Evolutionary conservation across 2,797 vertebrate species (phyloP), one percentile per base, ranked within the genome.

Genomic region (Orientallactaga sibirica): DNA sequence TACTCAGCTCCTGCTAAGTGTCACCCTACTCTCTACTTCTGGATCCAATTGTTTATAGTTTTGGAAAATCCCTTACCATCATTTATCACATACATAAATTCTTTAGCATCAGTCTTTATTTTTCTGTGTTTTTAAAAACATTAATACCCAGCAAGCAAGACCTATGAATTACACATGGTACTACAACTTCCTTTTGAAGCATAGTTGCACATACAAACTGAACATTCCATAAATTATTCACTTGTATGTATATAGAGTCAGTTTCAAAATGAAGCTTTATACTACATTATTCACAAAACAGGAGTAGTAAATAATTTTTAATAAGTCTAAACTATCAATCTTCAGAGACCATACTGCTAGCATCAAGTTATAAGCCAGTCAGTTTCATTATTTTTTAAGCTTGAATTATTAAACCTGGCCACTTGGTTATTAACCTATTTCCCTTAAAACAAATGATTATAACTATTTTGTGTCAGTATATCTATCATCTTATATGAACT

Each of bases 401-500:
- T 52, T 77, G 2, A 14, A 55, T 7, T 29, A 11, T 71, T 71
- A 85, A 93, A 71, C 8, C 19, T 52, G 11, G 62, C 52, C 14
- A 77, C 33, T 83, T 76, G 12, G 48, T 33, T 76, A 55, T 58
- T 86, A 79, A 88, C 78, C 29, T 61, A 33, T 29, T 5, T 90
- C 67, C 66, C 79, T 91, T 86, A 82, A 93, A 90, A 66, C n/a
- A 89, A 86, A 64, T 25, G 87, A 67, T 9, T 14, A 8, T 66
- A 88, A 74, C 20, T 52, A 83, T 64, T 81, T 81, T 80, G 24
- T 68, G 48, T 79, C 76, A n/a, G 62, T 82, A 84, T 16, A n/a
- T 83, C 94, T 58, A 92, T 68, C 43, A 88, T 92, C 27, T 58
- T 74, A 18, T 41, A 43, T 33, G 37, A 93, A 83, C 27, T 62